These are phyloP conservation scores for Sylvietta virens DNA, from an alignment of 2,113 vertebrate species.

Conservation along the genomic window DNA sequence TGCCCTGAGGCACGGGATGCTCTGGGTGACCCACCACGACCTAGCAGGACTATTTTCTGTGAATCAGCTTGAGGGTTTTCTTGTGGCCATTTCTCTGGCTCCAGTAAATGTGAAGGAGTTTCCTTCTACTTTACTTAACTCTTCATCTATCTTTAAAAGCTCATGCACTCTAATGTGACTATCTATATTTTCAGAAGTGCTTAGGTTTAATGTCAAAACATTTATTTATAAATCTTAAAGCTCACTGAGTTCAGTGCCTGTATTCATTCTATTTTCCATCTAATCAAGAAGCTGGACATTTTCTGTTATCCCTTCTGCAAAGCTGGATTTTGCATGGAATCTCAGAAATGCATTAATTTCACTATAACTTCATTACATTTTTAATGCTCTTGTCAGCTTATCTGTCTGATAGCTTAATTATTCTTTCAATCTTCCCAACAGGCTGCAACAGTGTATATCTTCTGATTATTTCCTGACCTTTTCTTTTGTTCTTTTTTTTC, in stretches of 20 bases:
- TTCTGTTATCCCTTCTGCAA: neutral
- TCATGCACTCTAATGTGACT: neutral
- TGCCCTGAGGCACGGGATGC: neutral
- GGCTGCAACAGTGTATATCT: neutral
- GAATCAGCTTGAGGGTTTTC: neutral
- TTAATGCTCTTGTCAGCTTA: neutral
- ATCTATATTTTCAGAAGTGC: neutral
- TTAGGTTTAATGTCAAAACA: neutral
- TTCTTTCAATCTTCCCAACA: neutral
- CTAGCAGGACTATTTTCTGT: neutral
- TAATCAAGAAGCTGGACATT: neutral
- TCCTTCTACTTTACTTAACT: neutral
- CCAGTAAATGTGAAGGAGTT: neutral
- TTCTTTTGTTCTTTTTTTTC: neutral
- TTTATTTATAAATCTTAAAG: neutral
- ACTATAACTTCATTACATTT: neutral
- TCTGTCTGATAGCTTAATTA: conserved; percentile 20
- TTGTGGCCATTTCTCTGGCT: neutral
- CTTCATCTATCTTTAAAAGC: neutral
- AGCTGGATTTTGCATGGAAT: neutral
- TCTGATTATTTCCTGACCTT: neutral
- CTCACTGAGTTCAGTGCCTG: neutral
- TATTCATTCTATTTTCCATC: neutral
- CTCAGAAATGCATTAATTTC: conserved; percentile 3
- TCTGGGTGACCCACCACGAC: neutral